Conservation (phyloP, 2,888 invertebrate genomes). For the Noctua fimbriata region DNA sequence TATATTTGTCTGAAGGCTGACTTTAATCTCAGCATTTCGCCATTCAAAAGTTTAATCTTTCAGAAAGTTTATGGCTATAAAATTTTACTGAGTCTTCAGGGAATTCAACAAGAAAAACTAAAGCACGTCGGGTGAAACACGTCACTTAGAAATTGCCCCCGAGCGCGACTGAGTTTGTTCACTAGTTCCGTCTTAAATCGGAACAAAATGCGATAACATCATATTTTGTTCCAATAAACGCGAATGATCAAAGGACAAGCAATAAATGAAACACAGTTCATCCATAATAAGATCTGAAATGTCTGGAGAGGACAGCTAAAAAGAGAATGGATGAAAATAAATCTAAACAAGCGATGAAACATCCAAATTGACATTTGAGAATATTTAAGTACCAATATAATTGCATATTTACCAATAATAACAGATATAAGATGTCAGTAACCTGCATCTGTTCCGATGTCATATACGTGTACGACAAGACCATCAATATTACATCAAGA, state of each 20-base stretch:
- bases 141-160: conserved; percentile 57
- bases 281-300: background rate
- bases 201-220: conserved; percentile 11
- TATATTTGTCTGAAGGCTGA: conserved; percentile 41
- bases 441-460: conserved; percentile 17
- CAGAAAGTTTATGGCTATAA: conserved; percentile 66
- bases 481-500: conserved; percentile 55
- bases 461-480: conserved; percentile 32
- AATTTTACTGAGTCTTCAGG: conserved; percentile 65
- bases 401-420: conserved; percentile 1
- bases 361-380: background rate
- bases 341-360: background rate
- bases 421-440: conserved; percentile 7
- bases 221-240: conserved; percentile 3
- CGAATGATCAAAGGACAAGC: background rate
- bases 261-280: conserved; percentile 1
- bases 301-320: background rate
- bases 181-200: conserved; percentile 37
- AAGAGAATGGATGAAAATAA: background rate
- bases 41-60: conserved; percentile 64
- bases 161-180: conserved; percentile 40
- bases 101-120: conserved; percentile 60
- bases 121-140: conserved; percentile 56
- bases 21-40: conserved; percentile 56
- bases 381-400: background rate